Evolutionary conservation across 53 echinoderm and acorn worm species (phyloP), one percentile per base, ranked within the genome.

Genomic region (Holothuria leucospilota): DNA sequence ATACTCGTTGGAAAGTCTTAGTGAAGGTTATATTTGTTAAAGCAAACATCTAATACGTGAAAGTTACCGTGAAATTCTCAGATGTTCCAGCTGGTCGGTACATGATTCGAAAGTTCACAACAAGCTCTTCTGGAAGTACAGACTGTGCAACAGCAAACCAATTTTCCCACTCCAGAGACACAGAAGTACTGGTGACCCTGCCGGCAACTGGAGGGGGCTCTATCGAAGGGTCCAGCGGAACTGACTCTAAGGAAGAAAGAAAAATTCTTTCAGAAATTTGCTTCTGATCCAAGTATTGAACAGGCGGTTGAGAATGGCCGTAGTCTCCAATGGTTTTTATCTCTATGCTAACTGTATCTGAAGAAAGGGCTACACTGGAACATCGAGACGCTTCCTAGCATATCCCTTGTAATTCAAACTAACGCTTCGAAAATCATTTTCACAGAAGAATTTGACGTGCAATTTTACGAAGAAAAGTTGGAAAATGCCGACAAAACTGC

Each of bases 71-170:
- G 30, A 78, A 78, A 58, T 78, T 53, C 2, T 5, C 28, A 6
- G 24, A 24, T 78, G 56, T 20, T 20, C 30, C 79, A 13, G 79
- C 79, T 13, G 56, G 56, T 51, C 79, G 49, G 79, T 52, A 78
- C 58, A 78, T 13, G 27, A 78, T 26, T 25, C 53, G 24, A 16
- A 59, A 78, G 11, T 60, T 78, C 18, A 78, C 51, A 24, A 78
- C 79, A 27, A 49, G 53, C 26, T 78, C 79, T 23, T 78, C 53
- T 0, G 56, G 58, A 29, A 78, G 60, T 14, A 51, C 15, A 49
- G 25, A 26, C 60, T 59, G 24, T 24, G 60, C 56, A 28, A 27
- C 11, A 14, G 13, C 13, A 30, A 58, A 78, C 79, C 79, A 78
- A 23, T 10, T 12, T 53, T 24, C 20, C 79, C 79, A 78, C 18